Base-by-base conservation (phyloP, 2,888 invertebrate genomes). In the Cecidostiba fungosa region DNA sequence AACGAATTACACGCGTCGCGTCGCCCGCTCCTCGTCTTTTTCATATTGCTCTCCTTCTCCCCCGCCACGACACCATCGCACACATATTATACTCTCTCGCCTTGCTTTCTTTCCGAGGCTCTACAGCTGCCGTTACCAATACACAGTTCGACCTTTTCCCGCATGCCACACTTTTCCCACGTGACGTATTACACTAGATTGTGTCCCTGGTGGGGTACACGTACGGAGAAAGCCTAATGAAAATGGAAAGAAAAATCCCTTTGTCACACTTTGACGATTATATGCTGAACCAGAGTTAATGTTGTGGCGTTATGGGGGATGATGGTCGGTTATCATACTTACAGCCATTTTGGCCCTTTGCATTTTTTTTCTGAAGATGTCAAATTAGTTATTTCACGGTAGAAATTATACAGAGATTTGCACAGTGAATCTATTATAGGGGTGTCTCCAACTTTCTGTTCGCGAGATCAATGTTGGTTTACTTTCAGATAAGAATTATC, bases 1-100 rank as follows among this genome's bases (percentile, higher is more conserved):
- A 83, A 70, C 73, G 73, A 77, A 83, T 83, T 79, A 83, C 83
- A 80, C 79, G 85, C 62, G 50, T 70, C 54, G n/a, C 54, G 6
- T 43, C n/a, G 1, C 23, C 72, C 50, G 47, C 23, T 16, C 23
- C 36, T 39, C 73, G 14, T 69, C 26, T 77, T 47, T 32, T 59
- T 70, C 36, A 36, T 36, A 14, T 70, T 32, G n/a, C 19, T 78
- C 73, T 62, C 69, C 72, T 79, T 29, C 69, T 26, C 62, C 36
- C 8, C 32, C 8, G 26, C 32, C 47, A 47, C 10, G 14, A 50
- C 19, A 23, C 54, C 54, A n/a, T 59, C 54, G 0, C 54, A 54
- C n/a, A 12, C 54, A 3, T 12, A 54, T n/a, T n/a, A n/a, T n/a
- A n/a, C 50, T 16, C 16, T 19, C 54, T 8, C 39, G 39, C 39